Evolutionary conservation across 2,113 vertebrate species (phyloP).

Genomic region (Rhynchopsitta pachyrhyncha): DNA sequence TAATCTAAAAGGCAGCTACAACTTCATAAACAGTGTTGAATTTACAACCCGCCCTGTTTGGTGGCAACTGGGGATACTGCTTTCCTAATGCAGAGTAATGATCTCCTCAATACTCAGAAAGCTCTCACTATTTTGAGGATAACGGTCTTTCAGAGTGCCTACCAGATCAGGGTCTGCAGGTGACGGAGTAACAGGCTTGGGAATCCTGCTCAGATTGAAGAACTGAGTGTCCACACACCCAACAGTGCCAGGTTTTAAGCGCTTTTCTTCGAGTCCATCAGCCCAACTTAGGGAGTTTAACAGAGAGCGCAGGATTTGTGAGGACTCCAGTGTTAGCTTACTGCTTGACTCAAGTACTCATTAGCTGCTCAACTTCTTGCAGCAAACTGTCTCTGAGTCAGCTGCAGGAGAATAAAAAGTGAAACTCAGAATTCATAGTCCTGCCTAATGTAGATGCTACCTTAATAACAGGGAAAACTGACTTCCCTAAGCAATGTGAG

Average conservation of each 20-base stretch:
- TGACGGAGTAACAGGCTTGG: neutral
- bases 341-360: neutral
- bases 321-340: neutral
- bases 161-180: neutral
- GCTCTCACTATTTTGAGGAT: neutral
- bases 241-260: neutral
- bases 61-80: neutral
- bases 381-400: slow-evolving; percentile 28
- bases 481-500: neutral
- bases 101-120: neutral
- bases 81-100: neutral
- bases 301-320: neutral
- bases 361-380: neutral
- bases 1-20: neutral
- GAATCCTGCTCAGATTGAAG: neutral
- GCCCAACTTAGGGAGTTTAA: neutral
- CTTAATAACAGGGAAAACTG: neutral
- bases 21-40: neutral
- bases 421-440: neutral
- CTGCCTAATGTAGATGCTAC: neutral
- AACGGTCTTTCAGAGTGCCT: accelerated
- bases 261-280: neutral
- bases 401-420: slow-evolving; percentile 32
- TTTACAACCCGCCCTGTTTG: neutral
- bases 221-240: neutral